Percentiles rank a stretch among this genome's conserved stretches.
Conservation (phyloP, 2,113 vertebrate genomes). For the Rissa tridactyla region DNA sequence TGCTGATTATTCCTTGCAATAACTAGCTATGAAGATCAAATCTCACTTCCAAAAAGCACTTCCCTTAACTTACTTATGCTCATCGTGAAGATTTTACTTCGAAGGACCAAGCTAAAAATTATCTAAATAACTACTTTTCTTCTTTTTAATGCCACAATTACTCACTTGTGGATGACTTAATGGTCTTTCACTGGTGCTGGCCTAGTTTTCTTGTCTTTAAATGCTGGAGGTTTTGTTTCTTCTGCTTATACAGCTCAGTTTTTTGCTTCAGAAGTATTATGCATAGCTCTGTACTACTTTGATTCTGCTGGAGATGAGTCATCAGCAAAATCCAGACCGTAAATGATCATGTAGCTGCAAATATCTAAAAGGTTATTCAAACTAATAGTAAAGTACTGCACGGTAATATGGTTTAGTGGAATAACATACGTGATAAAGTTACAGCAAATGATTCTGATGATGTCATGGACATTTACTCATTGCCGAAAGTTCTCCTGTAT, state of each 20-base stretch:
- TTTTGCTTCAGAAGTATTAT: background rate
- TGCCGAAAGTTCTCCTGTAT: background rate
- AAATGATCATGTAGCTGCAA: background rate
- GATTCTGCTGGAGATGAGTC: constrained; percentile 13
- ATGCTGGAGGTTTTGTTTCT: background rate
- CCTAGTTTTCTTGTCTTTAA: background rate
- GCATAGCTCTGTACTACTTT: background rate
- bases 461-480: background rate
- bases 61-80: background rate
- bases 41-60: background rate
- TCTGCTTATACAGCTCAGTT: background rate
- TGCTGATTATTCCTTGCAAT: background rate
- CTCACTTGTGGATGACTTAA: background rate
- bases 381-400: background rate
- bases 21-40: background rate
- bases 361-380: background rate
- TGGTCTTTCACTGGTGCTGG: background rate
- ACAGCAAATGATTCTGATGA: background rate
- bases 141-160: background rate
- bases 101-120: background rate
- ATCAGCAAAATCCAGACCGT: background rate
- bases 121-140: background rate
- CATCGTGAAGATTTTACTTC: background rate
- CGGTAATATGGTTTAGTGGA: background rate
- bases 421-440: background rate